These are phyloP conservation scores for Pandemis cinnamomeana DNA, from an alignment of 2,888 invertebrate genomes.

Conservation along the genomic window DNA sequence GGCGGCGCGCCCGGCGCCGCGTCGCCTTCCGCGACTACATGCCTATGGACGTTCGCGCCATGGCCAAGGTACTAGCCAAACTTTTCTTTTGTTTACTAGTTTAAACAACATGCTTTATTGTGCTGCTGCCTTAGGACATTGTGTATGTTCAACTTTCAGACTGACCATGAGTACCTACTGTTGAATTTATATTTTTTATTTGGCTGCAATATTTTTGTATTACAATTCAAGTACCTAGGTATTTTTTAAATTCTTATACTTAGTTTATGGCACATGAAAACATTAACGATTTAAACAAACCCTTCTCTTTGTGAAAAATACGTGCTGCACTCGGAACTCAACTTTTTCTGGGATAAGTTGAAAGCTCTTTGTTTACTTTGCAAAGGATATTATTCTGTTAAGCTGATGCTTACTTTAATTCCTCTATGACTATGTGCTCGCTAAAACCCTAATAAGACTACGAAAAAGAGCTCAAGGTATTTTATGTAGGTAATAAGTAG, in stretches of 20 bases:
- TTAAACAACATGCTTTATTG: background rate
- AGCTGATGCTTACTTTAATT: background rate
- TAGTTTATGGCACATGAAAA: too few species aligned
- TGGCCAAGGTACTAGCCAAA: slow-evolving; percentile 73
- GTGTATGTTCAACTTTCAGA: background rate
- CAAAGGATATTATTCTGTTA: background rate
- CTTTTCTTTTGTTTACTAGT: background rate
- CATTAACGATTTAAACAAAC: too few species aligned
- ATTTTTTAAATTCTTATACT: too few species aligned
- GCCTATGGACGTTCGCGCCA: slow-evolving; percentile 78
- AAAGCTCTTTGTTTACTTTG: background rate
- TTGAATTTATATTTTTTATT: too few species aligned
- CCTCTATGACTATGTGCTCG: too few species aligned
- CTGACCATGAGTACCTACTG: background rate
- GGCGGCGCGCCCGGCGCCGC: slow-evolving; percentile 69
- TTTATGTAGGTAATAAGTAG: too few species aligned
- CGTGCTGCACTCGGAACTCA: background rate
- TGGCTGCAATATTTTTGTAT: too few species aligned
- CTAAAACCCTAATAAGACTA: background rate
- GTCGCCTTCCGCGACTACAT: slow-evolving; percentile 80
- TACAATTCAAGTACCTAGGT: too few species aligned
- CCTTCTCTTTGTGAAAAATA: too few species aligned
- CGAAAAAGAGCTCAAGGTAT: too few species aligned
- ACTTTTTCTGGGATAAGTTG: background rate
- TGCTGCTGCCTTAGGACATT: background rate